These are phyloP conservation scores for Agapornis roseicollis DNA, from an alignment of 2,113 vertebrate species.

Conservation along the genomic window DNA sequence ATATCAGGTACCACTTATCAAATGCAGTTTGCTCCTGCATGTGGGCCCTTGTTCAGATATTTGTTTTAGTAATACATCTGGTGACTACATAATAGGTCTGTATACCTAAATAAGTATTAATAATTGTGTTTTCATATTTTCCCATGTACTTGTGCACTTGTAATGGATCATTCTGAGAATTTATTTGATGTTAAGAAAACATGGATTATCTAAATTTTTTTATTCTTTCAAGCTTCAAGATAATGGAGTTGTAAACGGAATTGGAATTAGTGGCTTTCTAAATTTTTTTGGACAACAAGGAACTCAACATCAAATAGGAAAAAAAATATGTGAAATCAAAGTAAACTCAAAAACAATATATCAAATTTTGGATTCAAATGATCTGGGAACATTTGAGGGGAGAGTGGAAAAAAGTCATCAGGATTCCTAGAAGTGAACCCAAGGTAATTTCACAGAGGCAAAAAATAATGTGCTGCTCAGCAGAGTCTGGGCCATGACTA, in stretches of 20 bases:
- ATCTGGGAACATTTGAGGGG: neutral
- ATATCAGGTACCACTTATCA: neutral
- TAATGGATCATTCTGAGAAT: neutral
- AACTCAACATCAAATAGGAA: neutral
- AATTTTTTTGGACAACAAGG: neutral
- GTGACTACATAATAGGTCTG: neutral
- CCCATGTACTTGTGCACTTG: accelerated
- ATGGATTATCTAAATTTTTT: neutral
- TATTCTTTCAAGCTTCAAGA: neutral
- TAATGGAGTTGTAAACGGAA: neutral
- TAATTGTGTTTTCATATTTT: neutral
- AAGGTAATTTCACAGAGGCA: neutral
- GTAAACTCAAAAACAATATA: neutral
- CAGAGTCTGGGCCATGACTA: neutral
- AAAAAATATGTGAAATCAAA: neutral
- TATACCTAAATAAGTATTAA: neutral
- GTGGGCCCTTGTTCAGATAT: neutral
- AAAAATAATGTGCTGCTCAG: neutral
- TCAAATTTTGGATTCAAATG: neutral
- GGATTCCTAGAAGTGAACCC: neutral
- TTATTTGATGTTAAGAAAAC: neutral
- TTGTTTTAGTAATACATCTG: neutral
- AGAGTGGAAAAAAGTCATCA: neutral
- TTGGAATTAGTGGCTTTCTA: neutral
- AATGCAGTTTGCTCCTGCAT: neutral